Evolutionary conservation across 1,140 invertebrate species (phyloP).

Genomic region (Neodiprion pinetum): DNA sequence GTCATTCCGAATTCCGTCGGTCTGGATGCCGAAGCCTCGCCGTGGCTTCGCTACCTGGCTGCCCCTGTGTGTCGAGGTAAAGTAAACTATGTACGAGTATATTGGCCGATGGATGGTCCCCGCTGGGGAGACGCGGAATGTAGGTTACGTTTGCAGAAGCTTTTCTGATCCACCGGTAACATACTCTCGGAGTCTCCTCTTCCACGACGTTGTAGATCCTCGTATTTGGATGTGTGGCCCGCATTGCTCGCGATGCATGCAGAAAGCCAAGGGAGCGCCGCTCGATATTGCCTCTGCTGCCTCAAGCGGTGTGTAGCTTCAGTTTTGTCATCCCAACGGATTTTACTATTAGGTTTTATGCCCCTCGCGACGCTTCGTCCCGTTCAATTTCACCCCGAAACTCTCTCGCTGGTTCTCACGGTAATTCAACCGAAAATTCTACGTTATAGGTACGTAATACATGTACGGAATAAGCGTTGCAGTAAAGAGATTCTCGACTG

Average conservation of each 20-base stretch:
- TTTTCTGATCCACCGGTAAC: not conserved
- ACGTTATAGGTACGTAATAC: not conserved
- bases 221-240: not conserved
- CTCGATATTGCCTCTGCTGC: slow-evolving; percentile 1
- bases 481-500: too few species aligned
- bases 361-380: not conserved
- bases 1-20: not conserved
- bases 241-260: not conserved
- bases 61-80: too few species aligned
- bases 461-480: not conserved
- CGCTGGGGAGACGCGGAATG: not conserved
- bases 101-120: too few species aligned
- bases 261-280: not conserved
- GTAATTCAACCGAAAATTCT: too few species aligned
- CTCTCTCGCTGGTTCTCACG: slow-evolving; percentile 23
- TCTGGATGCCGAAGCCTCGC: too few species aligned
- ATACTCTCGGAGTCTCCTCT: not conserved
- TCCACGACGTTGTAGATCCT: not conserved
- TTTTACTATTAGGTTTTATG: slow-evolving; percentile 9
- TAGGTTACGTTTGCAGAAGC: slow-evolving; percentile 13
- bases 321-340: slow-evolving; percentile 3
- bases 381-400: slow-evolving; percentile 21
- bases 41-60: too few species aligned
- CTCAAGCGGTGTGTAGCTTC: not conserved
- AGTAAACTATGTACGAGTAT: too few species aligned